Evolutionary conservation across 2,888 invertebrate genomes (phyloP), one percentile per base, ranked within the genome.

Genomic region (Spatulosminthurus flaviceps): DNA sequence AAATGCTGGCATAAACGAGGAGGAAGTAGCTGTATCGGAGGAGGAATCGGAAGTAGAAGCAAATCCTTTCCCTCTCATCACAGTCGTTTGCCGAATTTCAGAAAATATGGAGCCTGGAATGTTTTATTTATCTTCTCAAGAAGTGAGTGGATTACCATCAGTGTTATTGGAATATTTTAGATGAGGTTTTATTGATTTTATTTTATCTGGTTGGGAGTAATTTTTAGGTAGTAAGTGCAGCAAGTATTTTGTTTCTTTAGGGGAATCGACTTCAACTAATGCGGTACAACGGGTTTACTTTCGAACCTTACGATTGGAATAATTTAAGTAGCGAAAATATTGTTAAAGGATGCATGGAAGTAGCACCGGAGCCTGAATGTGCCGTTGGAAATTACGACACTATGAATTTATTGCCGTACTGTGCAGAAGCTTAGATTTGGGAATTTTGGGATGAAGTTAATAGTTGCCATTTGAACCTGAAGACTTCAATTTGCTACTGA

Each of bases 261-360:
- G 75, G 75, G 22, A 75, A 75, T 41, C 26, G 75, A 5, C 66
- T 75, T 41, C 75, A 75, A 42, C 29, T 75, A 16, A 75, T 66
- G 75, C 64, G 66, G 0, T 75, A 41, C 66, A 75, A 75, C 41
- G 75, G 75, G 0, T 1, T 21, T 26, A 75, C 75, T 4, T 66
- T 66, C 26, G 75, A 75, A 34, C 24, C 66, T n/a, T 74, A 61
- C 29, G 61, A 74, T 21, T 74, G 74, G 74, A 29, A 34, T n/a
- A 60, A 61, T 29, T n/a, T 51, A 0, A 51, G 29, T 29, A 64
- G 34, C 60, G 75, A 66, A 66, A 61, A 34, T 28, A 51, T 73
- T 21, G 34, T 34, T 9, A 34, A 34, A 34, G 51, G n/a, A 13
- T 51, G 51, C n/a, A 4, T n/a, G 51, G n/a, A 51, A 16, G n/a